phyloP scores from a whole-genome alignment of 1,140 invertebrate species.

The Drosophila albomicans region DNA sequence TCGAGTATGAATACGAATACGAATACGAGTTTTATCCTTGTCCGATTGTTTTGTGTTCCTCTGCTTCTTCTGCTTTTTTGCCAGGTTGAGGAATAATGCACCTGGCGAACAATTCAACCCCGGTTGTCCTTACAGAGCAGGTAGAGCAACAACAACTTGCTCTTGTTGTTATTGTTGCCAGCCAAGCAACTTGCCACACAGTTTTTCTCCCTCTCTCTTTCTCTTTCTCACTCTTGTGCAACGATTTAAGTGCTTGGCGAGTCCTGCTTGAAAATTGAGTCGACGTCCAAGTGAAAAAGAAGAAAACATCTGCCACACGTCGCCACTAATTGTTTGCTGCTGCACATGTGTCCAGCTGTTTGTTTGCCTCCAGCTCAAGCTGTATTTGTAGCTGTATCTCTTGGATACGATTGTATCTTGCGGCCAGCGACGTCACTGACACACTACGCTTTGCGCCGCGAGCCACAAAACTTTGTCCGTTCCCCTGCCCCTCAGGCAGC shows the following conservation, averaged over 20 bases:
- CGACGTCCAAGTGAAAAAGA: conserved; percentile 9
- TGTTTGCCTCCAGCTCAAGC: conserved; percentile 51
- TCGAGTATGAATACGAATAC: conserved; percentile 3
- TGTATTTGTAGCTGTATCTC: conserved; percentile 54
- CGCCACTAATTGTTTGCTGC: conserved; percentile 74
- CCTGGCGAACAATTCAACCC: conserved; percentile 50
- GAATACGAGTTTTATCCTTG: conserved; percentile 46
- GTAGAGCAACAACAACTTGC: conserved; percentile 34
- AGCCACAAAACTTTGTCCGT: conserved; percentile 56
- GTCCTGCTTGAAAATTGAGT: conserved; percentile 63
- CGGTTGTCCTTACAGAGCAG: conserved; percentile 56
- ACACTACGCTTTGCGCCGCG: conserved; percentile 58
- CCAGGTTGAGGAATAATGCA: conserved; percentile 52
- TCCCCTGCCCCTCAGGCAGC: not conserved
- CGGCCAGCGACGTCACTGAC: conserved; percentile 35
- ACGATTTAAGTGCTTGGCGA: conserved; percentile 54
- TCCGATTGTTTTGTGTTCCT: conserved; percentile 5
- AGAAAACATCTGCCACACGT: conserved; percentile 82
- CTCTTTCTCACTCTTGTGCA: conserved; percentile 7
- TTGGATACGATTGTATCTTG: conserved; percentile 24
- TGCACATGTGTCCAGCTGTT: conserved; percentile 69
- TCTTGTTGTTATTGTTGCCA: conserved; percentile 65
- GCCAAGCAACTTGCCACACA: conserved; percentile 43
- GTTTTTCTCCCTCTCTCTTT: not conserved
- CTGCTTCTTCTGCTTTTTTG: conserved; percentile 15